Conservation (phyloP, 2,797 vertebrate species). For the Phaenicophaeus curvirostris region DNA sequence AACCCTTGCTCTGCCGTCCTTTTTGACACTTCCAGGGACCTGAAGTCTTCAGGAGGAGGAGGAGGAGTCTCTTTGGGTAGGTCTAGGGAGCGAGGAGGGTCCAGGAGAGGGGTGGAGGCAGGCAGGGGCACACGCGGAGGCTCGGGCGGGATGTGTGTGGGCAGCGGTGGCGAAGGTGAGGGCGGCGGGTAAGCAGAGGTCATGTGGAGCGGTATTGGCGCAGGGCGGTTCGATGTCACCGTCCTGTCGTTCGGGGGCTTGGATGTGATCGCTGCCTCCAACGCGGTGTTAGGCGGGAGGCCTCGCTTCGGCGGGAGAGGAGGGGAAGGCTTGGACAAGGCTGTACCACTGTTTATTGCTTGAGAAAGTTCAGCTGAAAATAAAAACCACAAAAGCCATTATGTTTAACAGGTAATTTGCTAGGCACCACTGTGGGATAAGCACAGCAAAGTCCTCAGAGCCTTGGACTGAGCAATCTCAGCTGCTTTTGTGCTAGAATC, state of each 20-base stretch:
- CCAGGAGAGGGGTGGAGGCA: conserved; percentile 62
- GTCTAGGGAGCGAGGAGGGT: conserved; percentile 32
- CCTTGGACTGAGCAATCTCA: not conserved
- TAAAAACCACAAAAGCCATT: not conserved
- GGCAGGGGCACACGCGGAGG: conserved; percentile 77
- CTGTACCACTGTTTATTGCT: conserved; percentile 77
- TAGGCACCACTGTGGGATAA: not conserved
- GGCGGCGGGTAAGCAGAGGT: conserved; percentile 6
- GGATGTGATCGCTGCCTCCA: conserved; percentile 65
- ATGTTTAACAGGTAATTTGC: not conserved
- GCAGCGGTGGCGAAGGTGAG: conserved; percentile 82
- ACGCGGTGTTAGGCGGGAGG: conserved; percentile 79
- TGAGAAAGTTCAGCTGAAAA: conserved; percentile 89
- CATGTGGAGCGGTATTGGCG: not conserved
- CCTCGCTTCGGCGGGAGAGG: conserved; percentile 94
- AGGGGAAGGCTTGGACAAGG: conserved; percentile 88
- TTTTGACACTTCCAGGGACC: conserved; percentile 27
- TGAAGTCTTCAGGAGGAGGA: conserved; percentile 55
- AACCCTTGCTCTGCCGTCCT: conserved; percentile 61
- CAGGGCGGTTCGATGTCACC: conserved; percentile 20
- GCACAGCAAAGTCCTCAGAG: rapidly evolving
- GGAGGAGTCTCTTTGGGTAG: conserved; percentile 31
- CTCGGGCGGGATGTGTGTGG: conserved; percentile 83
- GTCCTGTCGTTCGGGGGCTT: conserved; percentile 65
- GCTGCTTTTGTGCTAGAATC: not conserved